Base-by-base conservation (phyloP, 2,888 invertebrate genomes). In the Acleris sparsana region DNA sequence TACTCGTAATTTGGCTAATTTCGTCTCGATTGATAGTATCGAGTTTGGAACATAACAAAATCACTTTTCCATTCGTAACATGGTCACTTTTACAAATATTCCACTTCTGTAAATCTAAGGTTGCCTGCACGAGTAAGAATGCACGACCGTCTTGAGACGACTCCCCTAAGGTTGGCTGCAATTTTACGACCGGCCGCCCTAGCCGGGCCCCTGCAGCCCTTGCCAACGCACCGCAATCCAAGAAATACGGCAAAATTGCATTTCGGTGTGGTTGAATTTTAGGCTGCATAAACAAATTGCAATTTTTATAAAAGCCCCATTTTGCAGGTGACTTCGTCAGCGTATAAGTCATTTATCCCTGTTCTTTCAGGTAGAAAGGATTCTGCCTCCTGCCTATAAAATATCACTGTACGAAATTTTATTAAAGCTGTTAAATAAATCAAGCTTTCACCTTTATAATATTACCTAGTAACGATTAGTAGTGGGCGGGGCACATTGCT, bases 91-190 rank as follows among this genome's bases (percentile, higher is more conserved):
- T 1, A 39, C 13, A 4, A 39, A 39, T 39, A 39, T 39, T 39
- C 0, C 39, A 25, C 43, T 69, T 84, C 76, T 80, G 64, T 25
- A 44, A 17, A 63, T 64, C 67, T 53, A 11, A 9, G 56, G 39
- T 84, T 71, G 83, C 78, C 88, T 86, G 65, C 61, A 52, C 33
- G 70, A 76, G 81, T 85, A 88, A 88, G 89, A 91, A 91, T 91
- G 90, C 91, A 91, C 84, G 81, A 79, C 74, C 87, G 89, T 89
- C 92, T 92, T 88, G 87, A 92, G 91, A 88, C 87, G 85, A 83
- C 82, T 82, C 89, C 90, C 87, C 84, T 80, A 66, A 84, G 85
- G 84, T 81, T 75, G 79, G 82, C 80, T 92, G 92, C 92, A 92
- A 89, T 87, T 92, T 92, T 90, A 92, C 88, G 92, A 92, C 78